Evolutionary conservation across 2,888 invertebrate genomes (phyloP), one percentile per base, ranked within the genome.

Genomic region (Ectemnius lituratus): DNA sequence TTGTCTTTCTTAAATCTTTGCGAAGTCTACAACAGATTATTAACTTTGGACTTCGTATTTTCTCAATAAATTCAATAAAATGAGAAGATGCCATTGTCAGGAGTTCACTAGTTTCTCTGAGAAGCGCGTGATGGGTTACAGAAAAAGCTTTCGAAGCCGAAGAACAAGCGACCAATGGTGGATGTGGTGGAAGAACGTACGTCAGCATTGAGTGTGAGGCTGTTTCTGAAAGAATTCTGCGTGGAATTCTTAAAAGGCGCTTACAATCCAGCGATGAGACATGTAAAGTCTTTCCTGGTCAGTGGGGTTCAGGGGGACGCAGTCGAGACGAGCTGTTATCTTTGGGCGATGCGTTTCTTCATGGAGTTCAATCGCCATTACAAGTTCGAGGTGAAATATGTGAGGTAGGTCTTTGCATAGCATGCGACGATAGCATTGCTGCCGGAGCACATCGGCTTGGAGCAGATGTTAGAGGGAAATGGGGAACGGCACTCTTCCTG

Each of bases 331-430:
- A 96, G 97, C 0, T 98, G 98, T 91, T 98, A 98, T 91, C 92
- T 99, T 77, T 98, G 98, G 98, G 95, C 97, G 6, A 93, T 98
- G 83, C 95, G 96, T 87, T 99, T 98, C 92, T 99, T 99, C 91
- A 98, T 99, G 97, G 97, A 98, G 91, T 99, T 99, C 91, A 98
- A 98, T 92, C 94, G 99, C 81, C 93, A 95, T 85, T 95, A 96
- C 90, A 94, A 96, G 86, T 96, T 97, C 89, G 94, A 96, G 91
- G 94, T 98, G 80, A 96, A 97, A 90, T 93, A 97, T 84, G 96
- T 98, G 82, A 97, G 97, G 97, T 97, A 67, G 77, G 83, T 75
- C 59, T 64, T 47, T 47, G 58, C 63, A 66, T 64, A 56, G 52
- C 52, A 52, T n/a, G 46, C 58, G 61, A 61, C 37, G 37, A 37